These are phyloP conservation scores for Latheticus oryzae DNA, from an alignment of 2,888 invertebrate genomes.

Conservation along the genomic window DNA sequence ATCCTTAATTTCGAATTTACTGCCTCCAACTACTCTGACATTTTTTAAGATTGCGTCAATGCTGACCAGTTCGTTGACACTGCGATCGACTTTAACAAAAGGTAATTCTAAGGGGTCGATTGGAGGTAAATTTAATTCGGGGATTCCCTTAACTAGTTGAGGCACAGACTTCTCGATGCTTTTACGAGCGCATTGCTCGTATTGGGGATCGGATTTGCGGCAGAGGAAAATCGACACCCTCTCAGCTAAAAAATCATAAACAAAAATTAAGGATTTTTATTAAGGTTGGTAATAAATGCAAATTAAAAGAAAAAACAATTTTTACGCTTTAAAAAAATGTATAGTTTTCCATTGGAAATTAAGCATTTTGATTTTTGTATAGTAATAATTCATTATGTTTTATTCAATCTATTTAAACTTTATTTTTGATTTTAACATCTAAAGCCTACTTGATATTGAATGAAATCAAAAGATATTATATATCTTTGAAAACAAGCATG, in stretches of 20 bases:
- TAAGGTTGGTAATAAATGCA: not conserved
- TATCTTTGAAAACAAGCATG: no score
- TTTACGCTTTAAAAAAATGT: no score
- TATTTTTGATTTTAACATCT: no score
- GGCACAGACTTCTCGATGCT: conserved; percentile 72
- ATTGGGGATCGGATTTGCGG: conserved; percentile 72
- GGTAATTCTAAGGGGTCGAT: conserved; percentile 79
- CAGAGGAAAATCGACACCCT: conserved; percentile 73
- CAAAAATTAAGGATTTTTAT: no score
- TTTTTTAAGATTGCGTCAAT: conserved; percentile 76
- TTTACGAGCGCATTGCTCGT: conserved; percentile 72
- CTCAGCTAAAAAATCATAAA: conserved; percentile 72
- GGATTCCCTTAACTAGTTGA: conserved; percentile 73
- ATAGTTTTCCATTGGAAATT: no score
- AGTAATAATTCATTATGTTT: no score
- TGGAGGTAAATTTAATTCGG: conserved; percentile 75
- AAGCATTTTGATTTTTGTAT: no score
- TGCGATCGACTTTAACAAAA: conserved; percentile 75
- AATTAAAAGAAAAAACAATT: not conserved
- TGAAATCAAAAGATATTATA: no score
- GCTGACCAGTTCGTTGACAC: conserved; percentile 74
- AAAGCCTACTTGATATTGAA: no score
- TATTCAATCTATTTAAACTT: no score
- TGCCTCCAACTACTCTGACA: conserved; percentile 73
- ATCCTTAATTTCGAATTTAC: conserved; percentile 73